Base-by-base conservation (phyloP, 1,140 invertebrate genomes). In the Paramacrobiotus metropolitanus region DNA sequence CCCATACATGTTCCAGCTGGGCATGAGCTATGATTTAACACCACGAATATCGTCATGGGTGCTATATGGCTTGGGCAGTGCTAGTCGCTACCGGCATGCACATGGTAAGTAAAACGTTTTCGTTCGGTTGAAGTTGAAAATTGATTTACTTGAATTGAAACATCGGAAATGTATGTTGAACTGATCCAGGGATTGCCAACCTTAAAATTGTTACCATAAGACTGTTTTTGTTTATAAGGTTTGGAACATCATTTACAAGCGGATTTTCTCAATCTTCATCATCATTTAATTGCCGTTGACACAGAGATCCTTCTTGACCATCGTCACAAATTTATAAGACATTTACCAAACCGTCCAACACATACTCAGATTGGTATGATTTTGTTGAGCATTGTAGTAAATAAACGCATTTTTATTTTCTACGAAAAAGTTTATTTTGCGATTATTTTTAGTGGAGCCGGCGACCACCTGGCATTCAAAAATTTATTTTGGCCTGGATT, bases 401-500 rank as follows among this genome's bases (percentile, higher is more conserved):
- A n/a, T n/a, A n/a, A n/a, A n/a, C n/a, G n/a, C n/a, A n/a, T n/a
- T n/a, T n/a, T n/a, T n/a, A n/a, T n/a, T n/a, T n/a, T n/a, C n/a
- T n/a, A n/a, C n/a, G n/a, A n/a, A n/a, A n/a, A n/a, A n/a, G n/a
- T n/a, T n/a, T n/a, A n/a, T n/a, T n/a, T 15, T 55, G 15, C 28
- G 15, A 9, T 4, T 9, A 20, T 15, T 55, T 55, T 15, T 24
- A 55, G 48, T 55, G 4, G 48, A 55, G 24, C 48, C 48, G n/a
- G 15, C 48, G 48, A 55, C 48, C 48, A n/a, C n/a, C 4, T 55
- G 48, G 48, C 48, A 55, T 55, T 20, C 15, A 20, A 15, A 20
- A 73, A 85, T 95, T 63, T 98, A 93, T 70, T 81, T 97, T 63
- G 93, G 93, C 1, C 82, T 90, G 65, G 93, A 97, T 69, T 97